Conservation (phyloP, 2,888 invertebrate genomes). For the Tachina fera region DNA sequence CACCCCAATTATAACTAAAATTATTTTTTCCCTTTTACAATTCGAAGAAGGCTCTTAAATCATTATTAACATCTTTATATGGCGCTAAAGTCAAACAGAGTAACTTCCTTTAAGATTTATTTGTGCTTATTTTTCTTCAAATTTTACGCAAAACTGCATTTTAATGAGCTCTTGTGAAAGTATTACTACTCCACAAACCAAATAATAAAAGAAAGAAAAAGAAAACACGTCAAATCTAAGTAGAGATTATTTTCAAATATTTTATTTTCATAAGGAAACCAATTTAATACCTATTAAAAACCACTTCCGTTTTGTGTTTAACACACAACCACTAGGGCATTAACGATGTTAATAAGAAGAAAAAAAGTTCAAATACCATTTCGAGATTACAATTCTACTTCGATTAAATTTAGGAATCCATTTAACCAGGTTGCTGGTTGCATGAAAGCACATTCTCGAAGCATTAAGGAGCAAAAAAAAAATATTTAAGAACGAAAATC, state of each 20-base stretch:
- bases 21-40: conserved; percentile 1
- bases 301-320: conserved; percentile 64
- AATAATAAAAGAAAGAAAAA: background rate
- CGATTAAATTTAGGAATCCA: conserved; percentile 38
- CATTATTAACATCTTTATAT: background rate
- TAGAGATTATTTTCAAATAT: conserved; percentile 57
- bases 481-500: conserved; percentile 36
- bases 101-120: conserved; percentile 18
- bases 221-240: background rate
- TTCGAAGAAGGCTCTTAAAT: background rate
- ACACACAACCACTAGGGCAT: conserved; percentile 43
- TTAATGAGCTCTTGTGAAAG: conserved; percentile 27
- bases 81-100: background rate
- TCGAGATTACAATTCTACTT: conserved; percentile 49
- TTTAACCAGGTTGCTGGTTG: conserved; percentile 36
- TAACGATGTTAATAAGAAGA: conserved; percentile 28
- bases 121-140: conserved; percentile 31
- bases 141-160: conserved; percentile 41
- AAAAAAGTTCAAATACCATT: conserved; percentile 34
- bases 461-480: background rate
- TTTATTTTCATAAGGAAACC: conserved; percentile 53
- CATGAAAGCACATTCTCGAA: conserved; percentile 15
- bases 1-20: background rate
- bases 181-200: conserved; percentile 13
- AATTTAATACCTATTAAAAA: conserved; percentile 69